Base-by-base conservation (phyloP, 2,797 vertebrate genomes). In the Coccyzus lansbergi region DNA sequence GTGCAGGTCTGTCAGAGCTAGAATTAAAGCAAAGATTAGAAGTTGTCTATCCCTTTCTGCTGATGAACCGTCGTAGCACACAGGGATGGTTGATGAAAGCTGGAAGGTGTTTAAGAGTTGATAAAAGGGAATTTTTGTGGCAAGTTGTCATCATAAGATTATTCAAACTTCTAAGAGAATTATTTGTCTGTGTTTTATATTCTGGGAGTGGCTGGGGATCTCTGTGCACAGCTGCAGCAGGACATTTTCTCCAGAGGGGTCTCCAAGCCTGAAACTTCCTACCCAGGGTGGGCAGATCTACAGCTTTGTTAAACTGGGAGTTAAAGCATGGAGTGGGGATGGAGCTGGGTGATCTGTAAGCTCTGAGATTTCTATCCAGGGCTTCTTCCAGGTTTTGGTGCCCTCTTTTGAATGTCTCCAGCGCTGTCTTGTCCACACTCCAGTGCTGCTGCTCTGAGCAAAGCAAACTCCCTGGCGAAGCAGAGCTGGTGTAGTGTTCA, bases 41-140 rank as follows among this genome's bases (percentile, higher is more conserved):
- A 70, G 75, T 34, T 42, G 48, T 52, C 14, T 84, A 9, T 85
- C 56, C 49, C 18, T 92, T 81, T 65, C 40, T 67, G 1, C 65
- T 87, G 64, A 29, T 59, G 62, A 0, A 2, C 49, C 80, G 85
- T 83, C 68, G 9, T 4, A 34, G 51, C 12, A 10, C 26, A 34
- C 19, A 44, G 67, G 84, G 86, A 24, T 78, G 21, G 19, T 36
- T 93, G 81, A 90, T 88, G 86, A 87, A 86, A 96, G 90, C 69
- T 55, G n/a, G 26, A 46, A 74, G 49, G 34, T 87, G 24, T 72
- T 90, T 92, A 83, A 60, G 56, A 28, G 44, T 44, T 92, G 71
- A 94, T 94, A 84, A 94, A 96, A 95, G 83, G 46, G 67, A 94
- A 75, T 94, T 94, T 94, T 94, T 68, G 71, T 12, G 78, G 49